Evolutionary conservation across 1,140 invertebrate species (phyloP), one percentile per base, ranked within the genome.

Genomic region (Drosophila baimaii): DNA sequence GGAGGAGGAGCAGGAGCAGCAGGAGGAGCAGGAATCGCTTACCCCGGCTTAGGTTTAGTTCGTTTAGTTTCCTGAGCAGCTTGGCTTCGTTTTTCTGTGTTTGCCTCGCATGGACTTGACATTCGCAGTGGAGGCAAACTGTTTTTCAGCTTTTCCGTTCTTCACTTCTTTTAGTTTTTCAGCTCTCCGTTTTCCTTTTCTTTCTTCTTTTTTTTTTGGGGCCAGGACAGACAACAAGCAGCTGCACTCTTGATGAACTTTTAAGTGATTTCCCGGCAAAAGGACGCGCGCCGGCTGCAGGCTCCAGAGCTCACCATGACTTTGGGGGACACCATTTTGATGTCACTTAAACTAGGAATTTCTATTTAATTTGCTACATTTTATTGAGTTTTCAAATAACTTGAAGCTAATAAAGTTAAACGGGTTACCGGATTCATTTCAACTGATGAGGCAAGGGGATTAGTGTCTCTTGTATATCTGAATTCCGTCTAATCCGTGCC

Each of bases 181-280:
- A 41, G 33, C 9, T 68, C 65, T 29, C 12, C n/a, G n/a, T n/a
- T n/a, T n/a, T n/a, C n/a, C n/a, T n/a, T n/a, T n/a, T n/a, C n/a
- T 39, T 41, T 64, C 23, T 57, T 43, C 46, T 25, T 31, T 33
- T 49, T 46, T 64, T 77, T 77, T 74, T 77, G 29, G 73, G 73
- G 55, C 37, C 43, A 33, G 23, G 46, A 23, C 43, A 51, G 49
- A 29, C 52, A 58, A 12, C 58, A 61, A 37, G 27, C 63, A 56
- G 47, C 72, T 84, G 72, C 77, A 83, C 47, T 77, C 77, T 71
- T 84, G 68, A 77, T 77, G 73, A 85, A 85, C 73, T 85, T 85
- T 85, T 81, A 85, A 85, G 77, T 85, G 81, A 85, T 85, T 85
- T 70, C 56, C 76, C 77, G 47, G 54, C 54, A 33, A 58, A 74